Conservation (phyloP, 2,113 vertebrate genomes). For the Lasiurus borealis region DNA sequence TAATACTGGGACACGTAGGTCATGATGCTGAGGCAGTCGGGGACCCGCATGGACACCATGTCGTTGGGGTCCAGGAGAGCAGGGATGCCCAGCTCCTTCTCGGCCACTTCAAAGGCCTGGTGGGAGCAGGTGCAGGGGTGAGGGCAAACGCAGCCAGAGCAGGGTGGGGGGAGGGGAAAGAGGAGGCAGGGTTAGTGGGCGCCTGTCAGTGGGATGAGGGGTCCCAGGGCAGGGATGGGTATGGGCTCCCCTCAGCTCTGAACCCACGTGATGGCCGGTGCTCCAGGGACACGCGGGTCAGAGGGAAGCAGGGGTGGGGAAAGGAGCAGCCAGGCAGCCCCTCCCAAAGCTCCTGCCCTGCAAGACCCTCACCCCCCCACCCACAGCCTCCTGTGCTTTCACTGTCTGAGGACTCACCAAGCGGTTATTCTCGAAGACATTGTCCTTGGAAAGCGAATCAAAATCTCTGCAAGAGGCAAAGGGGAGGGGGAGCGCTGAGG, state of each 20-base stretch:
- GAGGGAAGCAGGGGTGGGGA: neutral
- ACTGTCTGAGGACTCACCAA: slow-evolving; percentile 91
- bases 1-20: slow-evolving; percentile 99
- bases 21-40: slow-evolving; percentile 97
- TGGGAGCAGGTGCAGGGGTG: neutral
- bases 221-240: neutral
- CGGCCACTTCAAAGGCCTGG: slow-evolving; percentile 97
- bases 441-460: slow-evolving; percentile 95
- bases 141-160: slow-evolving; percentile 60
- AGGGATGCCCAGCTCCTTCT: slow-evolving; percentile 96
- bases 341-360: neutral
- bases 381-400: neutral
- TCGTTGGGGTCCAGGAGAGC: slow-evolving; percentile 96
- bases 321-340: neutral
- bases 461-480: slow-evolving; percentile 92
- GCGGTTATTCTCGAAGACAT: slow-evolving; percentile 96
- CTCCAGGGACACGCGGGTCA: neutral
- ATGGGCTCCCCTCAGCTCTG: neutral
- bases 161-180: neutral
- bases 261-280: no score
- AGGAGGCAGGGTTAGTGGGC: neutral
- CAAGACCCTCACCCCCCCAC: neutral
- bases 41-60: slow-evolving; percentile 98
- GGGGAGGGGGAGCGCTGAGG: neutral
- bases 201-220: neutral